Evolutionary conservation across 2,113 vertebrate genomes (phyloP).

Genomic region (Hucho hucho): DNA sequence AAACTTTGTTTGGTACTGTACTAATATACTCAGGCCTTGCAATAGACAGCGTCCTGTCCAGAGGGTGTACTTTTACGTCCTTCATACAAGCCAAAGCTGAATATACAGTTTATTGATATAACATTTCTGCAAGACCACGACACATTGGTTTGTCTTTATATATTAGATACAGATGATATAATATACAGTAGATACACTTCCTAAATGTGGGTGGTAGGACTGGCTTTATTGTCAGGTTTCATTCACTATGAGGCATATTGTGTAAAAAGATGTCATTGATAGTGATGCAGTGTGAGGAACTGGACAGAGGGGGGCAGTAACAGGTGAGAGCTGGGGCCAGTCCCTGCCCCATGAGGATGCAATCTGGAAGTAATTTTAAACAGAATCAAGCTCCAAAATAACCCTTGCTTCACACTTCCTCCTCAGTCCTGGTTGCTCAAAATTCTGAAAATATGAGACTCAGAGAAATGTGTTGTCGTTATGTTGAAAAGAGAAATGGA

Average conservation of each 20-base stretch:
- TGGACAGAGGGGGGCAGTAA: constrained; percentile 72
- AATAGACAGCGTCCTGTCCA: too few species aligned
- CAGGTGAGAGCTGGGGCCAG: constrained; percentile 46
- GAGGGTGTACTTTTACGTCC: too few species aligned
- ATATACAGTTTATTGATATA: too few species aligned
- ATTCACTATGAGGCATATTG: neutral
- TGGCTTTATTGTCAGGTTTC: neutral
- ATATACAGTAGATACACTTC: too few species aligned
- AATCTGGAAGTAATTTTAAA: constrained; percentile 62
- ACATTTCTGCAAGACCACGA: too few species aligned
- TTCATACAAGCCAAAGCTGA: too few species aligned
- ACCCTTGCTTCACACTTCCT: constrained; percentile 43
- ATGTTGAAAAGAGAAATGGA: neutral
- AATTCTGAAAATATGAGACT: neutral
- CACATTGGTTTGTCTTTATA: too few species aligned
- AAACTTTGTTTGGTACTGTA: too few species aligned
- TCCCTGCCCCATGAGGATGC: constrained; percentile 31
- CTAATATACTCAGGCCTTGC: too few species aligned
- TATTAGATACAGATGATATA: too few species aligned
- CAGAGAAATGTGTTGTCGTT: neutral
- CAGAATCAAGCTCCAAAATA: constrained; percentile 30
- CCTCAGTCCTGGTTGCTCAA: constrained; percentile 38
- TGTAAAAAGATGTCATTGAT: neutral
- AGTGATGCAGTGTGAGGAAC: constrained; percentile 39
- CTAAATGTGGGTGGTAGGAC: neutral